Evolutionary conservation across 2,113 vertebrate genomes (phyloP).

Genomic region (Megaleporinus macrocephalus): DNA sequence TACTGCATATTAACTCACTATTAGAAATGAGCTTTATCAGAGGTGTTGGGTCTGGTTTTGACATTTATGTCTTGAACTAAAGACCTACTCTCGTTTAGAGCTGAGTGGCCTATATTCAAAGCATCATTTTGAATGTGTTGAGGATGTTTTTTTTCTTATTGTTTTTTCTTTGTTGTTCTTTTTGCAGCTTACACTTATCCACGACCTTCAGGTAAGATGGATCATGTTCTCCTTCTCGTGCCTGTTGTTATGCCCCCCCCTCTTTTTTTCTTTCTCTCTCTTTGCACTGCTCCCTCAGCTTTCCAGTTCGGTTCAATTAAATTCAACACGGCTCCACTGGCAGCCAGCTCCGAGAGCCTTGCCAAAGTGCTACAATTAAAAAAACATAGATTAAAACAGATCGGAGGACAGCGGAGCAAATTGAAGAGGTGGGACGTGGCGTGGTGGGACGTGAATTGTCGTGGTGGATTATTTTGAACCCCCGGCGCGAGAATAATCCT

Average conservation of each 20-base stretch:
- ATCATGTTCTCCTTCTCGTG: constrained; percentile 14
- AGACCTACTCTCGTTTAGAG: too few relatives aligned
- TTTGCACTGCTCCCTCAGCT: background rate
- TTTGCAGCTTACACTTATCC: constrained; percentile 81
- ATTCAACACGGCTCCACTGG: constrained; percentile 66
- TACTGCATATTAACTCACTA: too few relatives aligned
- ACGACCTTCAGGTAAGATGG: constrained; percentile 77
- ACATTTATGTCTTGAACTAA: too few relatives aligned
- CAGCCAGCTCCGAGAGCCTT: constrained; percentile 65
- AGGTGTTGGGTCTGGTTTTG: too few relatives aligned
- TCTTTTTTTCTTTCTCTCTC: constrained; percentile 42
- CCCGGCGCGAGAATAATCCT: background rate
- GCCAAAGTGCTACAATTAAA: constrained; percentile 75
- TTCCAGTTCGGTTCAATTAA: constrained; percentile 71
- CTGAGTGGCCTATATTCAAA: too few relatives aligned
- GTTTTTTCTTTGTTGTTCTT: constrained; percentile 41
- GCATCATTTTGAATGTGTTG: background rate
- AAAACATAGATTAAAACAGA: constrained; percentile 77
- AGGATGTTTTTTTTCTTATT: background rate
- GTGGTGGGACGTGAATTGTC: constrained; percentile 60
- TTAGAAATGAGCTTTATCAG: too few relatives aligned
- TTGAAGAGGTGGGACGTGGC: constrained; percentile 66
- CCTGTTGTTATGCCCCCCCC: constrained; percentile 8
- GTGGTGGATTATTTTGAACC: constrained; percentile 58
- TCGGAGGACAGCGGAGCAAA: constrained; percentile 74